Evolutionary conservation across 2,888 invertebrate genomes (phyloP).

Genomic region (Ditylenchus weischeri): DNA sequence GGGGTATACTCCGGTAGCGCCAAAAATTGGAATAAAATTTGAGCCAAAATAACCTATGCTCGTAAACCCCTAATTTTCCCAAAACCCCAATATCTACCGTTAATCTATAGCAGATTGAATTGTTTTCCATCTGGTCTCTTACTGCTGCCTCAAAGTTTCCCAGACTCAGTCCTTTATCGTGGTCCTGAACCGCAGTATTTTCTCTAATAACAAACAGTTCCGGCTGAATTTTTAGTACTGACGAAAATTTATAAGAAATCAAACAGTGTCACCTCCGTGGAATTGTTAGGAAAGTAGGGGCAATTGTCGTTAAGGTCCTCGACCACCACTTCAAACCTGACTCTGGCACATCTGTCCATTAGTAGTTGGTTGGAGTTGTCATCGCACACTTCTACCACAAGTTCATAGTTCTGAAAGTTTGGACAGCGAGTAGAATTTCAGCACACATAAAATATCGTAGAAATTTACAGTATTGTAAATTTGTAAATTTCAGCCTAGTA

Average conservation of each 20-base stretch:
- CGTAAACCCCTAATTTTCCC: no score
- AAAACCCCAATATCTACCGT: no score
- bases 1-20: no score
- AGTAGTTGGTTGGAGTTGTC: not conserved
- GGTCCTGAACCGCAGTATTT: constrained; percentile 12
- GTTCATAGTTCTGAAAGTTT: constrained; percentile 33
- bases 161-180: constrained; percentile 13
- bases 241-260: not conserved
- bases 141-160: constrained; percentile 19
- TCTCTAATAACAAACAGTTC: constrained; percentile 17
- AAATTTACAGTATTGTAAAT: no score
- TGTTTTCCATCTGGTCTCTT: constrained; percentile 13
- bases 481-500: no score
- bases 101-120: constrained; percentile 20
- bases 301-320: constrained; percentile 48
- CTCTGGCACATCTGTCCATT: constrained; percentile 17
- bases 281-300: constrained; percentile 39
- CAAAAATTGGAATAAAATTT: no score
- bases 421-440: no score
- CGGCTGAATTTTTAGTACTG: constrained; percentile 17
- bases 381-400: constrained; percentile 32
- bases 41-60: no score
- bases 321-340: constrained; percentile 26
- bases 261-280: not conserved
- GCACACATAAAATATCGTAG: no score